Evolutionary conservation across 2,113 vertebrate species (phyloP), one percentile per base, ranked within the genome.

Genomic region (Plectropomus leopardus): DNA sequence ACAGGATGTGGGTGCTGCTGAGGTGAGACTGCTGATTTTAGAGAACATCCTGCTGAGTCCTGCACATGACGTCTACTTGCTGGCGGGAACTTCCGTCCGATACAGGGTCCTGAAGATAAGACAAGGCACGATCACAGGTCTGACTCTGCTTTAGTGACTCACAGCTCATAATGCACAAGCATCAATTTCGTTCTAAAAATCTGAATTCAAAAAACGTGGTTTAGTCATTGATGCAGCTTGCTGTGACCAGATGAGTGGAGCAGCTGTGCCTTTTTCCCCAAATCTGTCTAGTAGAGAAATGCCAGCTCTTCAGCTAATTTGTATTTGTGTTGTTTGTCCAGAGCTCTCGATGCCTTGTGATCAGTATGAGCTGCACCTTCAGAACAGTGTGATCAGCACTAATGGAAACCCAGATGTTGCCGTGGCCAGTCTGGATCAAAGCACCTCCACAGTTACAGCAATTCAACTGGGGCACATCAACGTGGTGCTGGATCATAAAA

Each of bases 41-140:
- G 98, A 99, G 94, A 99, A 99, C 90, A 97, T 99, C 78, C 95
- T 99, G 81, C 93, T 99, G 86, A 97, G 95, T 84, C 98, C 98
- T 1, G 95, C 96, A 0, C 94, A 93, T 23, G 97, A 98, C 5
- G 84, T 99, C 70, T 98, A 98, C 93, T 93, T 99, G 67, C 82
- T 99, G 82, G 96, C 95, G 17, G 97, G 98, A 87, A 97, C 98
- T 3, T 96, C 97, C 54, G 91, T 99, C 74, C 92, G 83, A 54
- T 99, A 99, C 92, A 96, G 88, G 92, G 97, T 99, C 78, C 96
- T 98, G 93, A 99, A 99, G 94, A 95, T 98, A 87, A 95, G 96
- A 28, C 97, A 98, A 83, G 97, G 97, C 40, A 97, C 96, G 28
- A 96, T 99, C 53, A 95, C 96, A 94, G 98, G 98, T 98, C 82